Percentiles rank a stretch among this genome's conserved stretches.
phyloP scores from a whole-genome alignment of 1,140 invertebrate genomes.

The Solen grandis region DNA sequence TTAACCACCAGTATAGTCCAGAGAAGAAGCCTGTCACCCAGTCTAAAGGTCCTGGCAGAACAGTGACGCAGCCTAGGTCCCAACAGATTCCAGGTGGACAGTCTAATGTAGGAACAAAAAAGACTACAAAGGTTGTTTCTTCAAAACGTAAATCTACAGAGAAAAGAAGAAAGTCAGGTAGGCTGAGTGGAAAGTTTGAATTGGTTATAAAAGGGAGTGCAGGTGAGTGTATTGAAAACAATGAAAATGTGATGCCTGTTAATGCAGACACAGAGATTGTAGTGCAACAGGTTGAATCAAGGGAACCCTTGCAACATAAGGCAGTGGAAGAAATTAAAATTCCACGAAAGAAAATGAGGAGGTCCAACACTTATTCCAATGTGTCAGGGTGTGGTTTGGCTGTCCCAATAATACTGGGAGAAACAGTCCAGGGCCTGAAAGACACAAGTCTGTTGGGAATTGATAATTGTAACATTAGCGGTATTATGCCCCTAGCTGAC shows the following conservation, averaged over 20 bases:
- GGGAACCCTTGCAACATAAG: conserved; percentile 13
- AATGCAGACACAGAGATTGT: background rate
- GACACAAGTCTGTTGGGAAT: conserved; percentile 45
- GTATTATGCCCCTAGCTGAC: conserved; percentile 2
- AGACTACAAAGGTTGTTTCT: no score
- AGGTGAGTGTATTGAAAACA: background rate
- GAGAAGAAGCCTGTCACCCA: conserved; percentile 26
- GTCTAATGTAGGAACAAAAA: no score
- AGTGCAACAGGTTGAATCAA: background rate
- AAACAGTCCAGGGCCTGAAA: conserved; percentile 16
- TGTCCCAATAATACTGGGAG: conserved; percentile 45
- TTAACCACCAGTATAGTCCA: conserved; percentile 66
- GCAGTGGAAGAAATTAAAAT: conserved; percentile 1
- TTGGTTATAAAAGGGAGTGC: background rate
- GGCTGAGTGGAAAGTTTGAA: conserved; percentile 29
- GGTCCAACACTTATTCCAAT: conserved; percentile 50
- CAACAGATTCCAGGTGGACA: no score
- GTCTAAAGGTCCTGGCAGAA: background rate
- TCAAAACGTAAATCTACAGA: conserved; percentile 23
- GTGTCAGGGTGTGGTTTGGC: conserved; percentile 39
- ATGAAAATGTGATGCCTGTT: conserved; percentile 18
- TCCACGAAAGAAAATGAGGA: conserved; percentile 32
- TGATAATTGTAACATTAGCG: conserved; percentile 41
- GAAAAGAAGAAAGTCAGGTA: conserved; percentile 1
- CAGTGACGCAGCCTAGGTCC: no score